These are phyloP conservation scores for Cephalopterus ornatus DNA, from an alignment of 2,113 vertebrate genomes.

Conservation along the genomic window DNA sequence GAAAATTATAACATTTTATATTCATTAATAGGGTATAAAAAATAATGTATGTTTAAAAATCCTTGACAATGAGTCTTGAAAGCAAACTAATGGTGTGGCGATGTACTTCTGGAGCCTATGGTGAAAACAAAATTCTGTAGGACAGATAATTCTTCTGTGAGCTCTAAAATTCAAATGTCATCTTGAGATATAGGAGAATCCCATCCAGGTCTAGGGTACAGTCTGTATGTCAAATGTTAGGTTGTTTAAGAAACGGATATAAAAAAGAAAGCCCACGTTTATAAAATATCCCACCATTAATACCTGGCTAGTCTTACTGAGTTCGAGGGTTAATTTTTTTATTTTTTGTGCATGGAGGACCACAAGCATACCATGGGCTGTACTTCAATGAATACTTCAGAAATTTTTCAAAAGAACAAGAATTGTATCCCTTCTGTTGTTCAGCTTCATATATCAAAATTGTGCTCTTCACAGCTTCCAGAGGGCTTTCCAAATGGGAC, in stretches of 20 bases:
- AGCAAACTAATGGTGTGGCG: not conserved
- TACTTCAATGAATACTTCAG: not conserved
- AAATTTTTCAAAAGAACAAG: not conserved
- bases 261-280: not conserved
- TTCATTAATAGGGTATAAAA: not conserved
- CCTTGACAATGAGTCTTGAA: not conserved
- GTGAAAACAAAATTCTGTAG: not conserved
- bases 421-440: not conserved
- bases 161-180: not conserved
- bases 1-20: not conserved
- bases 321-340: not conserved
- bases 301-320: not conserved
- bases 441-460: slow-evolving; percentile 9
- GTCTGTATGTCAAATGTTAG: not conserved
- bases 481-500: not conserved
- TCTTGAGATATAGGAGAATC: not conserved
- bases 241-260: not conserved
- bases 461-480: not conserved
- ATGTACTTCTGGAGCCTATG: not conserved
- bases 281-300: not conserved
- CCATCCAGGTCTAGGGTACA: not conserved
- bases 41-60: not conserved
- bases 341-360: not conserved
- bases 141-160: not conserved
- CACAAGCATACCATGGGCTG: not conserved